Conservation (phyloP, 2,888 invertebrate species). For the Himalopsyche tibetana region DNA sequence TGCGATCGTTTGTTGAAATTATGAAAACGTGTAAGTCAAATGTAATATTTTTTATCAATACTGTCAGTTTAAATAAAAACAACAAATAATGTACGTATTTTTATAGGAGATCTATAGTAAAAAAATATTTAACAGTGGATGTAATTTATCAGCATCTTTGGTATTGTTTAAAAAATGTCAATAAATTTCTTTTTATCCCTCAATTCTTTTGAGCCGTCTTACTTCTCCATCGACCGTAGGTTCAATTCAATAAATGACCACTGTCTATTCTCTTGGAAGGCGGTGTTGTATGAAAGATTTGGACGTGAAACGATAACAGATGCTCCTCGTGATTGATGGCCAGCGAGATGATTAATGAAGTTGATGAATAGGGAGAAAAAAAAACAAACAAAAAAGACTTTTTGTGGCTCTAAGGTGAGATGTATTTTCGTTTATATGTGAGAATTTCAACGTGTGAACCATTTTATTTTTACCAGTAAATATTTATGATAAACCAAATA, state of each 20-base stretch:
- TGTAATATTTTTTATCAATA: too few relatives aligned
- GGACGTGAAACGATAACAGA: constrained; percentile 60
- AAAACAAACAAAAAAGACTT: constrained; percentile 1
- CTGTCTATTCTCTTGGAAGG: constrained; percentile 24
- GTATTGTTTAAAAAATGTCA: background rate
- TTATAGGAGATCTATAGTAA: too few relatives aligned
- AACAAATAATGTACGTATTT: too few relatives aligned
- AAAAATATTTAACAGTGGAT: too few relatives aligned
- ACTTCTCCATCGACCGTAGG: background rate
- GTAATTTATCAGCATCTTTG: background rate
- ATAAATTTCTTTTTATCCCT: background rate
- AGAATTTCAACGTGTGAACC: background rate
- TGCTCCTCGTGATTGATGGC: constrained; percentile 57
- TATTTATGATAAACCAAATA: too few relatives aligned
- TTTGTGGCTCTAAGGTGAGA: constrained; percentile 13
- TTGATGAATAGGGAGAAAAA: constrained; percentile 47
- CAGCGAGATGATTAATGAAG: constrained; percentile 53
- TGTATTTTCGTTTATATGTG: background rate
- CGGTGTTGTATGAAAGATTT: constrained; percentile 55
- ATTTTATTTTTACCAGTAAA: background rate
- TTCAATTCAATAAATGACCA: constrained; percentile 21
- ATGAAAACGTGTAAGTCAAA: too few relatives aligned
- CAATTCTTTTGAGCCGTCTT: background rate
- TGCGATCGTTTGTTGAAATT: too few relatives aligned
- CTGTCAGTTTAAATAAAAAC: too few relatives aligned